These are phyloP conservation scores for Dendrolimus punctatus DNA, from an alignment of 1,140 invertebrate genomes.

Conservation along the genomic window DNA sequence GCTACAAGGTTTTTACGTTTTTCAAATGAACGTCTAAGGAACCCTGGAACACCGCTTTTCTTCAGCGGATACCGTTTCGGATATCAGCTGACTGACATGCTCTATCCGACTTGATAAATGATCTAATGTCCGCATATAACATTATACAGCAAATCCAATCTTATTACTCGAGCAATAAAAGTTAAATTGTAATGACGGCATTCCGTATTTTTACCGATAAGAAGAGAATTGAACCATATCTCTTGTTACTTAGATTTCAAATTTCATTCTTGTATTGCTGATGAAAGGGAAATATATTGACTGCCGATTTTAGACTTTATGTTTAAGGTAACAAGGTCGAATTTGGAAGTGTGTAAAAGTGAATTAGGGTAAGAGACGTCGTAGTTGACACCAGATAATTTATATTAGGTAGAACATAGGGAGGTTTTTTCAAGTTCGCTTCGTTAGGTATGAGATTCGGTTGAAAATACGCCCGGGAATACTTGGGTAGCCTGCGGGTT, in stretches of 20 bases:
- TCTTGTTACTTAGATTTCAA: no score
- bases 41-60: no score
- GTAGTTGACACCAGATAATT: slow-evolving; percentile 20
- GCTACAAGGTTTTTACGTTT: no score
- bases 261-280: no score
- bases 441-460: slow-evolving; percentile 1
- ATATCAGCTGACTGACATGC: slow-evolving; percentile 32
- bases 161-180: slow-evolving; percentile 7
- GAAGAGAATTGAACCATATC: no score
- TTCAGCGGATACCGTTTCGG: background rate
- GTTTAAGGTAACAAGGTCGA: no score
- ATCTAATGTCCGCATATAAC: slow-evolving; percentile 5
- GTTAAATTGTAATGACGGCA: slow-evolving; percentile 12
- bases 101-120: slow-evolving; percentile 40
- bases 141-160: no score
- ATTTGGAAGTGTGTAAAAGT: background rate
- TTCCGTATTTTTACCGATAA: no score
- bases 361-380: slow-evolving; percentile 12
- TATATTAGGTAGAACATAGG: slow-evolving; percentile 12
- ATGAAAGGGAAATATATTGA: no score
- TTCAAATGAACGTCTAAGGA: no score
- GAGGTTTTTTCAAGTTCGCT: slow-evolving; percentile 6
- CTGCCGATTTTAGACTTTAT: no score
- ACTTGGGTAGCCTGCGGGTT: no score
- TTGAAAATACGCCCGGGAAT: background rate